Evolutionary conservation across 2,888 invertebrate genomes (phyloP).

Genomic region (Cheilosia vernalis): DNA sequence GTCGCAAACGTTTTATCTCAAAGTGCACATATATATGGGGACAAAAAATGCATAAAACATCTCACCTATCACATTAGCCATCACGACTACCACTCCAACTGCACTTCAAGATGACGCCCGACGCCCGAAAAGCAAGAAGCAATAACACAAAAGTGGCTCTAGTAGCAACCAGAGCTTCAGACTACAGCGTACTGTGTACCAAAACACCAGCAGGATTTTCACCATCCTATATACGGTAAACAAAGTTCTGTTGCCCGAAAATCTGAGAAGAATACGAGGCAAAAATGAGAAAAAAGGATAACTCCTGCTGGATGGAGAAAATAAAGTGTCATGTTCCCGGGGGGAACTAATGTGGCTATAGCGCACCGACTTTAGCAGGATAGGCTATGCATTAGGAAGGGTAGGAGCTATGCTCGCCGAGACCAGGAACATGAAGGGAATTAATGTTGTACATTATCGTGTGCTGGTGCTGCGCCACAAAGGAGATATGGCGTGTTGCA

Average conservation of each 20-base stretch:
- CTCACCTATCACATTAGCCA: constrained; percentile 50
- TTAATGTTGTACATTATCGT: constrained; percentile 68
- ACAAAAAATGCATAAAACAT: constrained; percentile 50
- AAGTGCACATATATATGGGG: constrained; percentile 24
- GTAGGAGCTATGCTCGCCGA: constrained; percentile 24
- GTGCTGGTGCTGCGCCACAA: constrained; percentile 62
- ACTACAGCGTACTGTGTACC: not conserved
- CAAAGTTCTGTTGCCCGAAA: not conserved
- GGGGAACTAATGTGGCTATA: constrained; percentile 5
- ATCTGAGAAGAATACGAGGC: constrained; percentile 20
- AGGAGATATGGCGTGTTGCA: constrained; percentile 65
- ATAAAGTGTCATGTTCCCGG: constrained; percentile 55
- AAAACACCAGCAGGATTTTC: constrained; percentile 2
- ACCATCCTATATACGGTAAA: not conserved
- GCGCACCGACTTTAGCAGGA: not conserved
- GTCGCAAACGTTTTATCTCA: constrained; percentile 47
- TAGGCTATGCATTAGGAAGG: constrained; percentile 12
- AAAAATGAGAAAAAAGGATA: constrained; percentile 12
- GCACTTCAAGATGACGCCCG: constrained; percentile 22
- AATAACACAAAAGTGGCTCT: constrained; percentile 59
- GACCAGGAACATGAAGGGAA: constrained; percentile 65
- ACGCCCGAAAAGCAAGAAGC: constrained; percentile 34
- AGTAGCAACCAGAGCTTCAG: constrained; percentile 6
- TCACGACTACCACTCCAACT: constrained; percentile 6
- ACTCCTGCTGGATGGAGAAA: constrained; percentile 40